Percentiles rank a stretch among this genome's conserved stretches.
Conservation (phyloP, 2,797 vertebrate genomes). For the Microcaecilia unicolor region DNA sequence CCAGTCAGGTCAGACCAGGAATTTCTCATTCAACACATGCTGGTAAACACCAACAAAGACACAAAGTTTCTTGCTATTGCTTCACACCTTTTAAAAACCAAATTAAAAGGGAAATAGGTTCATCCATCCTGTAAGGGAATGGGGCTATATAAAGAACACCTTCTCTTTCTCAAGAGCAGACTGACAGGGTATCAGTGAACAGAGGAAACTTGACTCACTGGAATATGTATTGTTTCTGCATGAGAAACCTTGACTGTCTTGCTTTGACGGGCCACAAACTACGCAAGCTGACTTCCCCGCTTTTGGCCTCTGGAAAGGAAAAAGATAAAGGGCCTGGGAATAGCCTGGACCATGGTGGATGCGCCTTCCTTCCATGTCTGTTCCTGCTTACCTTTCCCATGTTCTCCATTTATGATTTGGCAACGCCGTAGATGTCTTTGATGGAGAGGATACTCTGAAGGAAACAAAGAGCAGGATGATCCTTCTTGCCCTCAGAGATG, state of each 20-base stretch:
- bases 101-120: conserved; percentile 23
- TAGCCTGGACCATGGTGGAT: neutral
- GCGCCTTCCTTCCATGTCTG: conserved; percentile 2
- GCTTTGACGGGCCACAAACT: conserved; percentile 17
- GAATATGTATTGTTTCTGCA: neutral
- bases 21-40: too few relatives aligned
- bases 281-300: too few relatives aligned
- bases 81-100: neutral
- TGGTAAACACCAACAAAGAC: conserved; percentile 7
- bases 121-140: neutral
- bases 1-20: too few relatives aligned
- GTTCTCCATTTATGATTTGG: neutral
- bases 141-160: too few relatives aligned
- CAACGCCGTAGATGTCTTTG: too few relatives aligned
- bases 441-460: conserved; percentile 14
- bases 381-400: conserved; percentile 23
- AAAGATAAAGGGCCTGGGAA: conserved; percentile 9
- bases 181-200: conserved; percentile 2
- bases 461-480: too few relatives aligned
- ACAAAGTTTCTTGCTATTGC: neutral
- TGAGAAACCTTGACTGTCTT: conserved; percentile 24
- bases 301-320: neutral
- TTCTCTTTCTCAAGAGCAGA: too few relatives aligned
- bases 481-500: too few relatives aligned
- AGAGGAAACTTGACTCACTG: conserved; percentile 26